These are phyloP conservation scores for Ptilonorhynchus violaceus DNA, from an alignment of 2,113 vertebrate species.

Conservation along the genomic window DNA sequence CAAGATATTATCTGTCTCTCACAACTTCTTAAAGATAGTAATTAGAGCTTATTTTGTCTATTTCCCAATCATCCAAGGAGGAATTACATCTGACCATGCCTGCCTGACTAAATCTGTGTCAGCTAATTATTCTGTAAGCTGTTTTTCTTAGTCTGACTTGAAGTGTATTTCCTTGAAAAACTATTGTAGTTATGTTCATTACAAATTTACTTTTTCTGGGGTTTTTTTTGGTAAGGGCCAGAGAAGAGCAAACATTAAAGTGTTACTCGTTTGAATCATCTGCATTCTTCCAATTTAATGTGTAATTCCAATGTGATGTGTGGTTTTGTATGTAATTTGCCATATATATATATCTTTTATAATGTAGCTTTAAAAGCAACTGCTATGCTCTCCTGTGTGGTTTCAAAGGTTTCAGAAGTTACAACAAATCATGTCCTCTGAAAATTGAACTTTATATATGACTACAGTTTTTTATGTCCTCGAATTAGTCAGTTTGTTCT, in stretches of 20 bases:
- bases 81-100: not conserved
- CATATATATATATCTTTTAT: not conserved
- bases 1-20: not conserved
- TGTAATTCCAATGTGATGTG: not conserved
- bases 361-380: not conserved
- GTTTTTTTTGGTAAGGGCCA: not conserved
- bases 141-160: not conserved
- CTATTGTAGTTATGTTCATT: not conserved
- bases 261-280: not conserved
- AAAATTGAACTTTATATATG: not conserved
- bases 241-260: not conserved
- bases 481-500: not conserved
- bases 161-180: not conserved
- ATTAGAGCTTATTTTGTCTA: not conserved
- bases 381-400: not conserved
- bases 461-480: not conserved
- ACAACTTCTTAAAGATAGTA: not conserved
- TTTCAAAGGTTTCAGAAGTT: not conserved
- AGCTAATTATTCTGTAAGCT: not conserved
- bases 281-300: not conserved
- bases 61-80: not conserved
- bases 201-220: not conserved
- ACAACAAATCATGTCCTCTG: not conserved
- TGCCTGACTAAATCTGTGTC: not conserved
- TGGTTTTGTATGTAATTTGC: not conserved